Base-by-base conservation (phyloP, 2,113 vertebrate species). In the Oxyruncus cristatus region DNA sequence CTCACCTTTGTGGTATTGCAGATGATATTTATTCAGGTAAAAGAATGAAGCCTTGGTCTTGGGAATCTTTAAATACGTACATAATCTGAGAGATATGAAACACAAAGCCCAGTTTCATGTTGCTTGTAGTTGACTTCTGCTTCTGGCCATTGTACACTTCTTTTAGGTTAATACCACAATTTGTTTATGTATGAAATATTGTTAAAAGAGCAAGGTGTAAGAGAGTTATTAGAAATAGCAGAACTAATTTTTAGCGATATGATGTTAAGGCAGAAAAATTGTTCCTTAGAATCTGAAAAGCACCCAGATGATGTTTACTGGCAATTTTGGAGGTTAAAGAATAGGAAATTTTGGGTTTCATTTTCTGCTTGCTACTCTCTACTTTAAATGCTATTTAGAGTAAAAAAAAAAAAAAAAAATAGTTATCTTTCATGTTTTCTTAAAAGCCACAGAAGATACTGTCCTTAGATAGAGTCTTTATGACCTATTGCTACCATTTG, bases 311-410 rank as follows among this genome's bases (percentile, higher is more conserved):
- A 62, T n/a, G 5, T 67, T 88, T 80, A 55, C 32, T 75, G 30
- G 12, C 13, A 56, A 30, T 82, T 85, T 47, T 68, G 22, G 32
- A 66, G 9, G 22, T 44, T 72, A 79, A 66, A 72, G 24, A 52
- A 52, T 10, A 23, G 8, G 9, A 73, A 5, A 37, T 72, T 5
- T 2, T 0, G 6, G 18, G 2, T 0, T 41, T 78, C 56, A 8
- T 30, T 86, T 87, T 61, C 16, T 3, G 4, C 66, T 91, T 82
- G 35, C 23, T 84, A 47, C 19, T 86, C 30, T 53, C 35, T 63
- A 50, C 11, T 20, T 76, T 85, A 77, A 85, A 79, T 39, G 41
- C 4, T 50, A 50, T 39, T 79, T 82, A 79, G 9, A 72, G 85
- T 70, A 41, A 22, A 23, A 52, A 67, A 70, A 85, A 72, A 23